Conservation (phyloP, 37 sponge, comb jelly and placozoan genomes). For the Beroe forskalii region DNA sequence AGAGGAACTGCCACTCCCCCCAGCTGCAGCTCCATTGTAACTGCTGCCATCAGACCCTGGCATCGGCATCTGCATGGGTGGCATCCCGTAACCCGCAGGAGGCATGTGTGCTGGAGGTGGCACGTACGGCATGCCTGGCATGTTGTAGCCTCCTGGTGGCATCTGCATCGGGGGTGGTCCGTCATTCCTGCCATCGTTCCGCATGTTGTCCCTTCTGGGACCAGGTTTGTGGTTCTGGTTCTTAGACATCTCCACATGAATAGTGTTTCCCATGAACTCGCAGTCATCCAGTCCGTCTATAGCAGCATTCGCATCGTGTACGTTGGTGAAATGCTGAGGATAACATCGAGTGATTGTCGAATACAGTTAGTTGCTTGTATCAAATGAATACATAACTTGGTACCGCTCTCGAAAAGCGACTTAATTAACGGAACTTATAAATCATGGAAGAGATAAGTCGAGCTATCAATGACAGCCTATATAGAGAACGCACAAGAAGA, state of each 20-base stretch:
- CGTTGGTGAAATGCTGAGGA: constrained; percentile 16
- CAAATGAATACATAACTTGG: too few relatives aligned
- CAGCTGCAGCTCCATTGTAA: constrained; percentile 2
- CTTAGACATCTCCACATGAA: constrained; percentile 40
- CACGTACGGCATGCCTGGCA: constrained; percentile 11
- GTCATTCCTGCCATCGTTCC: background rate
- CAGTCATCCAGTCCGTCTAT: constrained; percentile 19
- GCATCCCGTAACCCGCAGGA: constrained; percentile 17
- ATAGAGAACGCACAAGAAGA: too few relatives aligned
- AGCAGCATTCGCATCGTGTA: constrained; percentile 25
- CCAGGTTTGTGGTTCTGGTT: constrained; percentile 10
- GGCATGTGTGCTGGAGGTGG: background rate
- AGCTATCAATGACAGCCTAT: too few relatives aligned
- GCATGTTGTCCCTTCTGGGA: background rate
- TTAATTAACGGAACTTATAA: too few relatives aligned
- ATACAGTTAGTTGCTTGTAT: too few relatives aligned
- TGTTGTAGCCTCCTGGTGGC: constrained; percentile 24
- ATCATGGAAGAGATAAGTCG: too few relatives aligned
- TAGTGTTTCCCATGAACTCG: constrained; percentile 2
- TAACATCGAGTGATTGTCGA: too few relatives aligned
- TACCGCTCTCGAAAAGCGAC: too few relatives aligned
- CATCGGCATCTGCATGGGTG: background rate
- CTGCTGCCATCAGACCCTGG: constrained; percentile 6
- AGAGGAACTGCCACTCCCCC: too few relatives aligned
- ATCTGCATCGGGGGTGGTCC: constrained; percentile 30